Percentiles rank a stretch among this genome's conserved stretches.
phyloP scores from a whole-genome alignment of 2,888 invertebrate genomes.

The Pachycephus smyrnensis region DNA sequence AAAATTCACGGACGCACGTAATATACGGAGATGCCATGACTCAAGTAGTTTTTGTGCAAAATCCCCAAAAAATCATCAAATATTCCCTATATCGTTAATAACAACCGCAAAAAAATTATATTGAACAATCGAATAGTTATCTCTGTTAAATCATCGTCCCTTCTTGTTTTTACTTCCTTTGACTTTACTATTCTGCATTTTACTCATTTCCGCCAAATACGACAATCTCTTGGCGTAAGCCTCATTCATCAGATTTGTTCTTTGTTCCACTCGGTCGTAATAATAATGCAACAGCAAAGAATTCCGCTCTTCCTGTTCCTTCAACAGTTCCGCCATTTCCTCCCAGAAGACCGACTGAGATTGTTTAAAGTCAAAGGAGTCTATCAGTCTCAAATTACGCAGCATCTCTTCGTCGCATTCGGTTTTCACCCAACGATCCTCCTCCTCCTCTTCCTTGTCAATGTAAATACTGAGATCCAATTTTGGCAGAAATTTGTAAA shows the following conservation, averaged over 20 bases:
- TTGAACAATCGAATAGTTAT: neutral
- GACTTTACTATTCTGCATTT: constrained; percentile 18
- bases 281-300: constrained; percentile 5
- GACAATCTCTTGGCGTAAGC: constrained; percentile 16
- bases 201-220: constrained; percentile 19
- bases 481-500: constrained; percentile 23
- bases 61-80: too few species aligned
- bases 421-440: constrained; percentile 32
- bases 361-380: constrained; percentile 29
- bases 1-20: neutral
- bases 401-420: constrained; percentile 36
- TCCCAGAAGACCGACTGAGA: constrained; percentile 15
- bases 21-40: neutral
- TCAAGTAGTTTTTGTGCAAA: too few species aligned
- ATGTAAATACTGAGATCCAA: constrained; percentile 28
- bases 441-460: constrained; percentile 32
- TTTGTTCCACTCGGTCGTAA: neutral
- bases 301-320: constrained; percentile 5
- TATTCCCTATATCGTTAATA: too few species aligned
- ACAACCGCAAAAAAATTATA: too few species aligned
- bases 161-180: constrained; percentile 21
- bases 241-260: constrained; percentile 4
- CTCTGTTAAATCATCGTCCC: neutral
- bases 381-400: constrained; percentile 29
- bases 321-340: constrained; percentile 4